Base-by-base conservation (phyloP, 2,888 invertebrate genomes). In the Phoenoteleia sp. region DNA sequence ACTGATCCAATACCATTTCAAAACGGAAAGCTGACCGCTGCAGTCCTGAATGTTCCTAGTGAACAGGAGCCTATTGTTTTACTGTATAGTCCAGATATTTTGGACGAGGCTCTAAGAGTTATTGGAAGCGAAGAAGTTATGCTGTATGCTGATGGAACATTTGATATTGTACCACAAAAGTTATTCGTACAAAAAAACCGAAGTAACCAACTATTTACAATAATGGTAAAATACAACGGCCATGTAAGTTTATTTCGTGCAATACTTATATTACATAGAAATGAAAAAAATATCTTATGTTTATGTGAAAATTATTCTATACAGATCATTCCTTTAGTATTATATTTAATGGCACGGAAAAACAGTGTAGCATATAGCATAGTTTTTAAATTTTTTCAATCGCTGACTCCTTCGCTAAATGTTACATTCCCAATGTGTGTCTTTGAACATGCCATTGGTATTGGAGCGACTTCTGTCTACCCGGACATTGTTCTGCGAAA, bases 131-230 rank as follows among this genome's bases (percentile, higher is more conserved):
- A 47, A 47, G 7, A 45, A 6, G 27, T 47, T 4, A 7, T 9
- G 23, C 15, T 64, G 5, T 21, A 47, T 27, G 64, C 29, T 6
- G 64, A 64, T 19, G 45, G 23, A 7, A 64, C 64, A 3, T 64
- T 64, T 27, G 6, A 3, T 1, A 2, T 17, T 27, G 45, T 64
- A 3, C 64, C 64, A 6, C n/a, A 47, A 9, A 4, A 0, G 15
- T 23, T 64, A 4, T 64, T 64, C 15, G 9, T 9, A 3, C 13
- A 45, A 9, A 45, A 29, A 29, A 27, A 9, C 1, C 4, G 36
- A 17, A 13, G 29, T 6, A 45, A 64, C 19, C 64, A 64, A 47
- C 13, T 64, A 9, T 27, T 64, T 47, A 29, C 45, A 1, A 27
- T 64, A 3, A 25, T 64, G 27, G 1, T 45, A 36, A 58, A 33